Evolutionary conservation across 1,140 invertebrate genomes (phyloP).

Genomic region (Trichonephila clavipes): DNA sequence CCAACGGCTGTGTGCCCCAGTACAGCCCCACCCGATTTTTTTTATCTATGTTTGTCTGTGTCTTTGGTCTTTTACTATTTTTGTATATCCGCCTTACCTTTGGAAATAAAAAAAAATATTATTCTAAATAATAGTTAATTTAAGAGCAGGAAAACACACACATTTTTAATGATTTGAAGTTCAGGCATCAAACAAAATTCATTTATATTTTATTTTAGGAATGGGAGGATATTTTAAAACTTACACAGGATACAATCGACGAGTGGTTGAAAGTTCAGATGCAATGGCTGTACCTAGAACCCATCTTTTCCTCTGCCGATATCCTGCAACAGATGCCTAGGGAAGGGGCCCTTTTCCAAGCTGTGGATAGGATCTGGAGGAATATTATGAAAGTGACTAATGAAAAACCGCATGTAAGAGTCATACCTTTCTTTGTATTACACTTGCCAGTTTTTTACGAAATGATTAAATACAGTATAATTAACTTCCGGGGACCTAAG

Average conservation of each 20-base stretch:
- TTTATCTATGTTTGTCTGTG: too few relatives aligned
- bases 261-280: constrained; percentile 91
- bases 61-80: too few relatives aligned
- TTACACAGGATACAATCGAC: constrained; percentile 90
- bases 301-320: constrained; percentile 96
- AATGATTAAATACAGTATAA: too few relatives aligned
- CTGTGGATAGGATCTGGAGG: constrained; percentile 89
- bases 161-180: too few relatives aligned
- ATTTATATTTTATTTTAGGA: constrained; percentile 79
- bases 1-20: too few relatives aligned
- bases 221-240: constrained; percentile 90
- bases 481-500: too few relatives aligned
- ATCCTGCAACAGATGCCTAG: constrained; percentile 96
- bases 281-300: constrained; percentile 95
- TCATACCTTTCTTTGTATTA: constrained; percentile 80
- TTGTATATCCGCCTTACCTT: too few relatives aligned
- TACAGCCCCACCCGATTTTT: too few relatives aligned
- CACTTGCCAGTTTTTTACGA: too few relatives aligned
- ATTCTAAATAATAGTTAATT: too few relatives aligned
- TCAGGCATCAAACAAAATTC: background rate
- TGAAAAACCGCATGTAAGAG: constrained; percentile 88
- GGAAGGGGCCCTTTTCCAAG: constrained; percentile 89
- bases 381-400: constrained; percentile 88
- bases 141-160: too few relatives aligned
- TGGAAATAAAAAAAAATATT: too few relatives aligned